phyloP scores from a whole-genome alignment of 2,113 vertebrate species.

The Lepidothrix coronata region DNA sequence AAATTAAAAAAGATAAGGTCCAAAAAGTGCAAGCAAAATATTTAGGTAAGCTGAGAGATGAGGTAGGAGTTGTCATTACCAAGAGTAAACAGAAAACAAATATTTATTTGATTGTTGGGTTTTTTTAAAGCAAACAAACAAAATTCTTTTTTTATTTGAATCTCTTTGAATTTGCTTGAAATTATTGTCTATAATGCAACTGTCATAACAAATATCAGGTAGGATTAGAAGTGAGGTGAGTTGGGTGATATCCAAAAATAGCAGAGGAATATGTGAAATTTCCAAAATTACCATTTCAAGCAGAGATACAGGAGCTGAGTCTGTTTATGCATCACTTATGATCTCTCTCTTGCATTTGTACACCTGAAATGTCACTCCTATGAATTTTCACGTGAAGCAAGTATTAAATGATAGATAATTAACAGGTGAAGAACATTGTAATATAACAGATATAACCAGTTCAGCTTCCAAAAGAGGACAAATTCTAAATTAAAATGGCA shows the following conservation, averaged over 20 bases:
- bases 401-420: background rate
- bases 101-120: background rate
- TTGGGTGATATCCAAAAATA: background rate
- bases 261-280: background rate
- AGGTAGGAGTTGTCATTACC: background rate
- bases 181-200: background rate
- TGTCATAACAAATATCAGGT: background rate
- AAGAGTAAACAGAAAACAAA: background rate
- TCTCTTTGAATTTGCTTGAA: background rate
- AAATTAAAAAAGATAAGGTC: background rate
- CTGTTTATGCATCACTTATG: background rate
- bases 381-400: background rate
- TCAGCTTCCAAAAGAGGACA: background rate
- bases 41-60: background rate
- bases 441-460: background rate
- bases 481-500: background rate
- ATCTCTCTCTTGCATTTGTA: background rate
- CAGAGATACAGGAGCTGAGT: background rate
- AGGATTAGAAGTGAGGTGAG: background rate
- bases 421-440: background rate
- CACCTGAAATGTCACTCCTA: background rate
- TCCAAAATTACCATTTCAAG: background rate
- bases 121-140: no score
- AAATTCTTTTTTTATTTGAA: background rate
- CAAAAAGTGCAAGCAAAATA: background rate